Evolutionary conservation across 2,113 vertebrate species (phyloP), one percentile per base, ranked within the genome.

Genomic region (Entosphenus tridentatus): DNA sequence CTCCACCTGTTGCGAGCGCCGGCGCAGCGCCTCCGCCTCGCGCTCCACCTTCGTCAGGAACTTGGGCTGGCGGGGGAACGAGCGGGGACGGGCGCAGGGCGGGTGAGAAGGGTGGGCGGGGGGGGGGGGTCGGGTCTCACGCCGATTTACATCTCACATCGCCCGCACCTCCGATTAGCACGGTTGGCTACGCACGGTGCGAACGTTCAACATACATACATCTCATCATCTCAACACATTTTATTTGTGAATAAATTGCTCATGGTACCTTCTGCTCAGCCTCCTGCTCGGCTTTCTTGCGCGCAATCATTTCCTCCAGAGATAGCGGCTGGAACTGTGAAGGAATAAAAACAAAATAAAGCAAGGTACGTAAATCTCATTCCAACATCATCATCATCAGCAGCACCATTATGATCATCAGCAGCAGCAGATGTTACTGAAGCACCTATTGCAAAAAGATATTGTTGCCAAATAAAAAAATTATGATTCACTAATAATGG

Each of bases 201-300:
- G 39, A 7, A 39, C 4, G 39, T 39, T 39, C 39, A 39, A 39
- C 3, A 39, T 39, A 39, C 39, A 39, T 39, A 39, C 39, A 39
- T 39, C 39, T 39, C 39, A 39, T 39, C 39, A 39, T 39, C 39
- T 39, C 39, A 7, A 39, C 39, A 39, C 39, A 39, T 39, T 39
- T 39, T 7, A 7, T 39, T 39, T 39, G 39, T 39, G 4, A 6
- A 39, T 39, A 39, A 39, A 39, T 39, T 39, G 39, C 39, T 39
- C 39, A 39, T 14, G 13, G 39, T 71, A 92, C 93, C 84, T 98
- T 98, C 14, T 90, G 82, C 72, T 96, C 90, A 0, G 91, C 91
- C 75, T 96, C 90, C 70, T 98, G 91, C 56, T 90, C 93, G 21
- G 87, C 89, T 72, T 96, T 96, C 73, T 96, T 98, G 77, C 95